These are phyloP conservation scores for Gymnorhina tibicen DNA, from an alignment of 2,113 vertebrate species.

Conservation along the genomic window DNA sequence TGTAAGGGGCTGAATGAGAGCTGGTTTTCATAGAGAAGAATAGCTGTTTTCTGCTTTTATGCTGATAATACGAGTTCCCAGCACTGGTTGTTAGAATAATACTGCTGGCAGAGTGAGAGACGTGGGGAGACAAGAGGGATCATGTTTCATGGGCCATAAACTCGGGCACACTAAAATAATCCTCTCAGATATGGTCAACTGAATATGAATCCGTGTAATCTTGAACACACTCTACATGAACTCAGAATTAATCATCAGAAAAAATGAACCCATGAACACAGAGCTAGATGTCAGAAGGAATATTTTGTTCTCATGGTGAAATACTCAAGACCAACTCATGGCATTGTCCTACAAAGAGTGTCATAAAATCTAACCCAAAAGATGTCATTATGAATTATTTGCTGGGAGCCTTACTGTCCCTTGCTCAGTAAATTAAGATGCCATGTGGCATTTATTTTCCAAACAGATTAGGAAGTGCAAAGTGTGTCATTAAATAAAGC, in stretches of 20 bases:
- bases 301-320: constrained; percentile 41
- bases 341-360: neutral
- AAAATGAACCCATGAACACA: constrained; percentile 39
- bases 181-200: constrained; percentile 67
- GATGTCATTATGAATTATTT: constrained; percentile 4
- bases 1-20: neutral
- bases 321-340: constrained; percentile 5
- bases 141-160: constrained; percentile 61
- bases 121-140: constrained; percentile 24
- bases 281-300: constrained; percentile 40
- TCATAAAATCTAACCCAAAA: constrained; percentile 34
- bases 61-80: neutral
- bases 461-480: constrained; percentile 23
- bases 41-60: neutral
- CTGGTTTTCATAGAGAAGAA: neutral
- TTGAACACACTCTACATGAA: constrained; percentile 60
- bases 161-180: constrained; percentile 61
- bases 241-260: constrained; percentile 63
- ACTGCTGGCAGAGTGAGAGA: neutral
- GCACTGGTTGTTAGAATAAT: neutral
- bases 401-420: neutral
- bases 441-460: constrained; percentile 37
- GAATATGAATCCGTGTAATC: constrained; percentile 61
- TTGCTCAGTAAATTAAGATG: neutral
- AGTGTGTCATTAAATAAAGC: constrained; percentile 29